Evolutionary conservation across 2,113 vertebrate species (phyloP), one percentile per base, ranked within the genome.

Genomic region (Myanophis thanlyinensis): DNA sequence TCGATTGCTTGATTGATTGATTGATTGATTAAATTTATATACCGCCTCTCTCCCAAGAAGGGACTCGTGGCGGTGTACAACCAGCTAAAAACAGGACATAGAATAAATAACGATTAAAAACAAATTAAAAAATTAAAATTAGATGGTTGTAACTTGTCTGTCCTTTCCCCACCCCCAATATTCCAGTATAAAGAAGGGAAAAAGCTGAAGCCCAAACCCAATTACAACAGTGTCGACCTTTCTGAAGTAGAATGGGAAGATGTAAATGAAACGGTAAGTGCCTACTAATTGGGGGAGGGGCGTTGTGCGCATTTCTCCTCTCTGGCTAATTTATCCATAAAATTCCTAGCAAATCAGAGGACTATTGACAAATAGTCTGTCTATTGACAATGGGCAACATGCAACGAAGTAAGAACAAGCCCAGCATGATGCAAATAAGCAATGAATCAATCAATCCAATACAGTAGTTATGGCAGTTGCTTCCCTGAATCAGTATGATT

Each of bases 151-250:
- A 18, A 22, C 0, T n/a, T 92, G 35, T 90, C 10, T 91, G 40
- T 44, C 89, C 11, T 46, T 6, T 91, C n/a, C n/a, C n/a, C n/a
- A n/a, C n/a, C n/a, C n/a, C 0, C 91, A 54, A 30, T 73, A 89
- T 52, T 47, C 20, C 95, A 99, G 99, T 99, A 99, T 93, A 98
- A 98, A 95, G 99, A 99, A 73, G 99, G 99, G 9, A 99, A 98
- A 97, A 99, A 98, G 84, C 95, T 99, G 62, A 99, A 98, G 91
- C 98, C 99, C 12, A 99, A 99, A 94, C 99, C 99, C 0, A 99
- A 99, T 96, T 99, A 99, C 95, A 99, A 99, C 97, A 99, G 99
- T 0, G 99, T 99, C 84, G 99, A 99, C 92, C 98, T 99, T 89
- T 98, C 98, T 0, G 99, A 99, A 95, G 98, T 99, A 92, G 99